Evolutionary conservation across 1,140 invertebrate genomes (phyloP), one percentile per base, ranked within the genome.

Genomic region (Papilio glaucus): DNA sequence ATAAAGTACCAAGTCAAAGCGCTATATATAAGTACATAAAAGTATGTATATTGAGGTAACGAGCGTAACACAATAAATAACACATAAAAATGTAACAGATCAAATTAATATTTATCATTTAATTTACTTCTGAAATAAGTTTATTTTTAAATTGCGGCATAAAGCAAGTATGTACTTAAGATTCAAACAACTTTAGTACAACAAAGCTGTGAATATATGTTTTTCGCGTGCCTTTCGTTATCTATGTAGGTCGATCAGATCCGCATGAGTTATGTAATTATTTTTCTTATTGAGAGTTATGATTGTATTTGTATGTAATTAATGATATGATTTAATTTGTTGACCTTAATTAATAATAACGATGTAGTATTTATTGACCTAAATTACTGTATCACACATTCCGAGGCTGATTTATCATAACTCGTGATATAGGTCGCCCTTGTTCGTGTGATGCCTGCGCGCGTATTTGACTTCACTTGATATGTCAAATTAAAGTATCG

Each of bases 291-390:
- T 57, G 49, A 57, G 12, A 45, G 0, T 18, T 24, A 9, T 57
- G 4, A 24, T 9, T 38, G 57, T 70, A 74, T 69, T 33, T 62
- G n/a, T n/a, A n/a, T n/a, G n/a, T 21, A 49, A 71, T 68, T 45
- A 72, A 49, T 69, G 45, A 74, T 74, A 70, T 67, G 67, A 69
- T 74, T 39, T 57, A 74, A 74, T 77, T 77, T 18, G 71, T 53
- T 70, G 49, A 63, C 37, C 42, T 65, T 65, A 65, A 65, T 65
- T 62, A 65, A 65, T 65, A 65, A 65, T 41, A 8, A 65, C 15
- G 15, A 37, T 12, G 45, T 53, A 53, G 24, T 65, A 65, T 37
- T 15, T 65, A 42, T 24, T 37, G 72, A 73, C 75, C 75, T 67
- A 72, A 65, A 76, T 76, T 65, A 69, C 41, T 15, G 41, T 15